Conservation (phyloP, 1,140 invertebrate genomes). For the Drosophila erecta region DNA sequence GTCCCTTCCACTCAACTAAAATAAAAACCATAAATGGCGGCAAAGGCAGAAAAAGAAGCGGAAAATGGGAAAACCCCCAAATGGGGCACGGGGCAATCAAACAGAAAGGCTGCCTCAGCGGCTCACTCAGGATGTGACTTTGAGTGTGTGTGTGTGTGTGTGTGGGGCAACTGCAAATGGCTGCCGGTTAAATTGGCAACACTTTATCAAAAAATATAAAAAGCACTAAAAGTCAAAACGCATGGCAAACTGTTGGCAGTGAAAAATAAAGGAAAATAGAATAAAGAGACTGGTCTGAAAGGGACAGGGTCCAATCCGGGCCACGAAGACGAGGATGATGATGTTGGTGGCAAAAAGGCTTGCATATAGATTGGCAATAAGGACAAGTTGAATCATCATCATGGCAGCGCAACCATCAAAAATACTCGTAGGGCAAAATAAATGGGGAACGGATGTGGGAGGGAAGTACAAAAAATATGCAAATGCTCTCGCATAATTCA, state of each 20-base stretch:
- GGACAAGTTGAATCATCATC: conserved; percentile 74
- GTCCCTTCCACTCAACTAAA: conserved; percentile 55
- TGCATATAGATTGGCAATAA: conserved; percentile 83
- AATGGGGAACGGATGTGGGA: conserved; percentile 4
- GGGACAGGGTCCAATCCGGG: conserved; percentile 28
- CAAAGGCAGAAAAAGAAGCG: conserved; percentile 2
- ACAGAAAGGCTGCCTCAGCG: conserved; percentile 70
- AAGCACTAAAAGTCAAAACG: conserved; percentile 80
- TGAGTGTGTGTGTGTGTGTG: conserved; percentile 16
- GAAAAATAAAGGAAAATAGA: conserved; percentile 35
- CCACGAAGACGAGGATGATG: conserved; percentile 15
- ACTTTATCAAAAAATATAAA: conserved; percentile 84
- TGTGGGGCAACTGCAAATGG: conserved; percentile 60
- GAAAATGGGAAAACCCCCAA: conserved; percentile 20
- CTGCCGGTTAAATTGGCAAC: conserved; percentile 82
- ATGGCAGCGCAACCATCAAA: conserved; percentile 38
- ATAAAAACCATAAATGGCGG: conserved; percentile 74
- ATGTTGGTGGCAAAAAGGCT: conserved; percentile 49
- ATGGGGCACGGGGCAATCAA: conserved; percentile 65
- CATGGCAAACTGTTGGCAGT: conserved; percentile 56
- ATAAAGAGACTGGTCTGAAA: conserved; percentile 22
- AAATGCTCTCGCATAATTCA: conserved; percentile 67
- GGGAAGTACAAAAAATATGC: conserved; percentile 58
- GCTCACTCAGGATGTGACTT: conserved; percentile 27
- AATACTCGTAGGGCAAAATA: conserved; percentile 30